phyloP scores from a whole-genome alignment of 2,888 invertebrate genomes.

The Hirtodrosophila alboralis region DNA sequence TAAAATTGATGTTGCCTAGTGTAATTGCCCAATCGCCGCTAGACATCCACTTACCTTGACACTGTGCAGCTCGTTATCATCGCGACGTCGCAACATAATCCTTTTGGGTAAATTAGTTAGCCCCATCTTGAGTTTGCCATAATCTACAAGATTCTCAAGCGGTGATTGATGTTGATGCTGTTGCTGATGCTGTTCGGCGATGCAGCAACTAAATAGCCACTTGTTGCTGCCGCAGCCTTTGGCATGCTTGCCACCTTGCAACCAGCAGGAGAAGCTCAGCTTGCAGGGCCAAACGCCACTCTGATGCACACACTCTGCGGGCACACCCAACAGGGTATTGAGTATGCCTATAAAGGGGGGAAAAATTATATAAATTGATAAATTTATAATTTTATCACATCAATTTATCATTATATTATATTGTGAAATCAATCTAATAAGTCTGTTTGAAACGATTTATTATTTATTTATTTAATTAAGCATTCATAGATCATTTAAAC shows the following conservation, averaged over 20 bases:
- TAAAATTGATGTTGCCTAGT: slow-evolving; percentile 12
- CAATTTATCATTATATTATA: no score
- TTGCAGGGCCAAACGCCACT: slow-evolving; percentile 88
- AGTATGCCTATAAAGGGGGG: slow-evolving; percentile 77
- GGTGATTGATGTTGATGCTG: slow-evolving; percentile 84
- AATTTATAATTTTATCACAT: no score
- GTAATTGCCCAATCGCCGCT: slow-evolving; percentile 32
- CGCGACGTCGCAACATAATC: slow-evolving; percentile 81
- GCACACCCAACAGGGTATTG: slow-evolving; percentile 83
- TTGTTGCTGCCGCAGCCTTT: slow-evolving; percentile 88
- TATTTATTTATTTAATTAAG: no score
- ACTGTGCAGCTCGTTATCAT: slow-evolving; percentile 81
- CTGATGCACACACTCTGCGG: slow-evolving; percentile 84
- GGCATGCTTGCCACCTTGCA: slow-evolving; percentile 88
- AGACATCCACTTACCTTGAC: slow-evolving; percentile 50
- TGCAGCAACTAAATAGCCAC: slow-evolving; percentile 90
- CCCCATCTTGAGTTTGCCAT: slow-evolving; percentile 72
- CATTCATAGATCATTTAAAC: no score
- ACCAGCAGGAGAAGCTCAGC: slow-evolving; percentile 90
- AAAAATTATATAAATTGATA: no score
- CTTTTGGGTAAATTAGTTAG: slow-evolving; percentile 76
- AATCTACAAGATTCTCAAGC: slow-evolving; percentile 75
- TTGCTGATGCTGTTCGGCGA: slow-evolving; percentile 85
- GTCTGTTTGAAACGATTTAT: no score
- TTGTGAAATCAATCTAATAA: no score